These are phyloP conservation scores for Apus apus DNA, from an alignment of 2,113 vertebrate genomes.

Conservation along the genomic window DNA sequence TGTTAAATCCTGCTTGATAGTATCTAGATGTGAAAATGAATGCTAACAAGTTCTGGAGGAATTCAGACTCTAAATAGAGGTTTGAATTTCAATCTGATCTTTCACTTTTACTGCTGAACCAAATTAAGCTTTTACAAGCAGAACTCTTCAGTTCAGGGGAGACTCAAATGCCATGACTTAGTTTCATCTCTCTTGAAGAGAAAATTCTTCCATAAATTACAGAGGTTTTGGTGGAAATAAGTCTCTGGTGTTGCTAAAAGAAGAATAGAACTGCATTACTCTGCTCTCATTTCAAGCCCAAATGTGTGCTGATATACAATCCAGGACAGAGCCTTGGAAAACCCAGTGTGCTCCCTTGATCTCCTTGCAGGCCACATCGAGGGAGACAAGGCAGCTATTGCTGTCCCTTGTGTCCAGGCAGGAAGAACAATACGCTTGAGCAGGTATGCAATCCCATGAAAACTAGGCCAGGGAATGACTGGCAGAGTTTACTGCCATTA, in stretches of 20 bases:
- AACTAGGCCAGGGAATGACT: background rate
- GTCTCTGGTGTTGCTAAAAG: background rate
- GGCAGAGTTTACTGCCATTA: background rate
- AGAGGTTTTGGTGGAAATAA: background rate
- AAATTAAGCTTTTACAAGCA: background rate
- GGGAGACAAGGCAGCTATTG: background rate
- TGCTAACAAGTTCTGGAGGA: constrained; percentile 1
- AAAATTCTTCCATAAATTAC: background rate
- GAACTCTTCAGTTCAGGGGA: background rate
- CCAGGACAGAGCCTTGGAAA: background rate
- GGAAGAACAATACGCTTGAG: background rate
- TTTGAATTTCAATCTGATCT: background rate
- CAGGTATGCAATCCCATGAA: background rate
- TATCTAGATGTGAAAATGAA: background rate
- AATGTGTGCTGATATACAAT: background rate
- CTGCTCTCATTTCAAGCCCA: background rate
- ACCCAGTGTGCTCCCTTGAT: background rate
- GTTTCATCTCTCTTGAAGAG: background rate
- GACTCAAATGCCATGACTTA: background rate
- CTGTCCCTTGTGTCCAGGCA: background rate
- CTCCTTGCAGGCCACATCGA: fast-evolving
- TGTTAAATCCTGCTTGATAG: background rate
- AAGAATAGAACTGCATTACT: constrained; percentile 1
- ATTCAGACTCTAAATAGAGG: background rate
- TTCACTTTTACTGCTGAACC: background rate